Base-by-base conservation (phyloP, 2,797 vertebrate species). In the Sphenodon punctatus region DNA sequence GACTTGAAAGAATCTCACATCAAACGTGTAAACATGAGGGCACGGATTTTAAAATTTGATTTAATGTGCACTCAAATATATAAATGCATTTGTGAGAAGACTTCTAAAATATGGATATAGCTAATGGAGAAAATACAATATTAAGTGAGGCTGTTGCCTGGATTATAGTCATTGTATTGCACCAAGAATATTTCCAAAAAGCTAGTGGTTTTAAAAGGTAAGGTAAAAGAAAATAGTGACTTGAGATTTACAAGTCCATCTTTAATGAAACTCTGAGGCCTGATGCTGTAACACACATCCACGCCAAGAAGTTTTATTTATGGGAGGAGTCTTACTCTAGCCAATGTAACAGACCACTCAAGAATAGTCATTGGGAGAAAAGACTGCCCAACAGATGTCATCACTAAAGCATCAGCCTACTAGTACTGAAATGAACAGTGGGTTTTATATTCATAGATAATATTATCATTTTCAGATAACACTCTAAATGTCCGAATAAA, bases 31-130 rank as follows among this genome's bases (percentile, higher is more conserved):
- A n/a, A n/a, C n/a, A n/a, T n/a, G n/a, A n/a, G n/a, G n/a, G n/a
- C n/a, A n/a, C n/a, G n/a, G n/a, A n/a, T n/a, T n/a, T n/a, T n/a
- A n/a, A n/a, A n/a, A n/a, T n/a, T n/a, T n/a, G n/a, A n/a, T n/a
- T n/a, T n/a, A n/a, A n/a, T n/a, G n/a, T n/a, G n/a, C n/a, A n/a
- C n/a, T n/a, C n/a, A n/a, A n/a, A n/a, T 81, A 77, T 72, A 83
- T 66, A 53, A 78, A 88, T 80, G 84, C 82, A 61, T 87, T 84
- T 77, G 46, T 36, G 55, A 53, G 74, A 87, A 87, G 5, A 30
- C 45, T 65, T 86, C 69, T 64, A 67, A 77, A 78, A 3, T 73
- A 82, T 49, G 53, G 49, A 70, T 67, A 10, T 34, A 66, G 53
- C 70, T 51, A n/a, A n/a, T 45, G 27, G 42, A 84, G 78, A 58